A percentile compares a stretch with the other conserved stretches of the same genome.
Evolutionary conservation across 1,140 invertebrate genomes (phyloP).

Genomic region (Drosophila kepulauana): DNA sequence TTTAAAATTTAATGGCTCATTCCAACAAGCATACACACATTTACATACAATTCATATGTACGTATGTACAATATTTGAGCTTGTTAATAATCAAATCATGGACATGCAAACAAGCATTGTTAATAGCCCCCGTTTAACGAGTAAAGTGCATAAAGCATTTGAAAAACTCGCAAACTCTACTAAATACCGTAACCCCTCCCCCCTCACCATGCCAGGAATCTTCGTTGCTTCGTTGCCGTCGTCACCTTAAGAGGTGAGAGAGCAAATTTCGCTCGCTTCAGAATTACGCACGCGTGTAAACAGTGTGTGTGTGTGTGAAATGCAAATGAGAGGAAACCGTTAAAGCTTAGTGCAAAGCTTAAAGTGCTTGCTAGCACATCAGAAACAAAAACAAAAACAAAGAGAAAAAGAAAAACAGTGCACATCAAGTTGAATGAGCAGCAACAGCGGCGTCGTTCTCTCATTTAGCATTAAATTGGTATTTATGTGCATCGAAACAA

Average conservation of each 20-base stretch:
- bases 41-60: not conserved
- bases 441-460: too few species aligned
- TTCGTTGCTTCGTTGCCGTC: not conserved
- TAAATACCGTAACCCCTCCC: conserved; percentile 1
- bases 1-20: conserved; percentile 26
- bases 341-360: conserved; percentile 17
- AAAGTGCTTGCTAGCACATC: conserved; percentile 5
- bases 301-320: not conserved
- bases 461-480: conserved; percentile 2
- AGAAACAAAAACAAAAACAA: not conserved
- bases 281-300: conserved; percentile 4
- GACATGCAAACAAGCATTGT: conserved; percentile 7
- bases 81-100: conserved; percentile 26
- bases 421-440: conserved; percentile 3
- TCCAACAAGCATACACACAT: not conserved
- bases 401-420: not conserved
- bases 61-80: not conserved
- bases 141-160: conserved; percentile 17
- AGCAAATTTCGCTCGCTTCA: not conserved
- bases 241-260: conserved; percentile 8
- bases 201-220: too few species aligned
- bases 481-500: not conserved
- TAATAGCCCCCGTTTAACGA: conserved; percentile 5
- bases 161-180: conserved; percentile 16
- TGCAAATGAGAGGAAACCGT: conserved; percentile 19